phyloP scores from a whole-genome alignment of 1,140 invertebrate genomes.

The Bombus sibiricus region DNA sequence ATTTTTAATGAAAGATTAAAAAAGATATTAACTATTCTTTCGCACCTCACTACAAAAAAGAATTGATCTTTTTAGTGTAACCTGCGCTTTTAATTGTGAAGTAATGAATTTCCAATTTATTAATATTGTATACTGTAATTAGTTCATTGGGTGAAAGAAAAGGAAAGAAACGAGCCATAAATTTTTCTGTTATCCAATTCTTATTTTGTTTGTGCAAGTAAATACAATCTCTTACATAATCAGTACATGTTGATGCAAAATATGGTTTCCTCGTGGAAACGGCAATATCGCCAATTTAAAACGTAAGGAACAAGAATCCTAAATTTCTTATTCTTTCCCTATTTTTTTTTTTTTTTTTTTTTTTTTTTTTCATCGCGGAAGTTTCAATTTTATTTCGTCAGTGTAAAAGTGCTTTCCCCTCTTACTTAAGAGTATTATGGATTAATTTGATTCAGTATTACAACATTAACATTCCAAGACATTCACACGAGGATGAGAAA shows the following conservation, averaged over 20 bases:
- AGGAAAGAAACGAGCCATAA: not conserved
- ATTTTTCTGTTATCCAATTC: conserved; percentile 41
- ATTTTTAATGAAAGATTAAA: not conserved
- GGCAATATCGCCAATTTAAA: conserved; percentile 36
- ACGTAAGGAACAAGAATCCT: conserved; percentile 22
- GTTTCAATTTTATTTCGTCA: not conserved
- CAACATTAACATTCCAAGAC: conserved; percentile 28
- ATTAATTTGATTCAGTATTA: conserved; percentile 34
- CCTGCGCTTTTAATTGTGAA: not conserved
- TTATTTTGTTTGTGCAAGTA: conserved; percentile 53
- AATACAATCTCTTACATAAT: conserved; percentile 55
- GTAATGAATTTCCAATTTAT: not conserved
- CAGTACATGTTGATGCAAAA: conserved; percentile 49
- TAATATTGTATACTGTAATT: not conserved
- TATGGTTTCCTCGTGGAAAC: conserved; percentile 29
- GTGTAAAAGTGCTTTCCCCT: conserved; percentile 35
- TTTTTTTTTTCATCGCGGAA: not conserved
- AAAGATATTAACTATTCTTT: not conserved
- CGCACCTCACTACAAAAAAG: too few species aligned
- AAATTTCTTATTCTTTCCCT: not conserved
- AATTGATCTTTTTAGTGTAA: not conserved
- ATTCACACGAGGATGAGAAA: conserved; percentile 29
- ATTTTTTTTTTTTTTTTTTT: not conserved
- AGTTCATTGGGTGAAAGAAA: not conserved
- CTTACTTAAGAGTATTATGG: conserved; percentile 31